Conservation (phyloP, 92 coral and sea anemone genomes). For the Epizoanthus illoricatus region DNA sequence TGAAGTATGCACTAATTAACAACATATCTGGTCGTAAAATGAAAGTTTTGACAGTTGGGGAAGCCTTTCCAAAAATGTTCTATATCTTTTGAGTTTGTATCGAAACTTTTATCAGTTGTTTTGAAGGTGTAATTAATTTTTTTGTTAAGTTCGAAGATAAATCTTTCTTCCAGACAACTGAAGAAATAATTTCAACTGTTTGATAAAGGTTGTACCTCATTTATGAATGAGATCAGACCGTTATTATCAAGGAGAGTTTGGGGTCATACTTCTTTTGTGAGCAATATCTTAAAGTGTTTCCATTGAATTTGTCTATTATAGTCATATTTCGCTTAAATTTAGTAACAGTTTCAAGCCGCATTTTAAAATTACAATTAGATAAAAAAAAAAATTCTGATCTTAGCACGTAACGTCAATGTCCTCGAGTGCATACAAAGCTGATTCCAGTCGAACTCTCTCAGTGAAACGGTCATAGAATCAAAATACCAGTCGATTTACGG, state of each 20-base stretch:
- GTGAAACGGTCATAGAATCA: slow-evolving; percentile 2
- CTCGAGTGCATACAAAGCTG: not conserved
- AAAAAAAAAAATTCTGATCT: not conserved
- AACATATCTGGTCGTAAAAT: slow-evolving; percentile 7
- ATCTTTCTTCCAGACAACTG: not conserved
- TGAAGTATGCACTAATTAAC: not conserved
- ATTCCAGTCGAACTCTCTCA: slow-evolving; percentile 16
- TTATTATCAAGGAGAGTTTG: slow-evolving; percentile 4
- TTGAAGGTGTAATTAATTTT: not conserved
- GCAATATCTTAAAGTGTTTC: slow-evolving; percentile 18
- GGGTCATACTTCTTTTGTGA: slow-evolving; percentile 24
- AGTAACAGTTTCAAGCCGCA: slow-evolving; percentile 33
- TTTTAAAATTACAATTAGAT: not conserved
- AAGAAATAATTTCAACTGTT: slow-evolving; percentile 8
- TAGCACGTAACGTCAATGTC: not conserved
- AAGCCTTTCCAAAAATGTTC: not conserved
- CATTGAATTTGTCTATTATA: slow-evolving; percentile 24
- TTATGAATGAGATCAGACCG: not conserved
- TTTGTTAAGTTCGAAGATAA: not conserved
- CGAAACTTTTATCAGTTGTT: not conserved
- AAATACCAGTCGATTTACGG: slow-evolving; percentile 15
- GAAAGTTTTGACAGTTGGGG: not conserved
- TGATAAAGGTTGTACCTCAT: not conserved
- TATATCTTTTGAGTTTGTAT: not conserved
- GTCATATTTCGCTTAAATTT: slow-evolving; percentile 8